Conservation (phyloP, 2,888 invertebrate species). For the Phaedon cochleariae region DNA sequence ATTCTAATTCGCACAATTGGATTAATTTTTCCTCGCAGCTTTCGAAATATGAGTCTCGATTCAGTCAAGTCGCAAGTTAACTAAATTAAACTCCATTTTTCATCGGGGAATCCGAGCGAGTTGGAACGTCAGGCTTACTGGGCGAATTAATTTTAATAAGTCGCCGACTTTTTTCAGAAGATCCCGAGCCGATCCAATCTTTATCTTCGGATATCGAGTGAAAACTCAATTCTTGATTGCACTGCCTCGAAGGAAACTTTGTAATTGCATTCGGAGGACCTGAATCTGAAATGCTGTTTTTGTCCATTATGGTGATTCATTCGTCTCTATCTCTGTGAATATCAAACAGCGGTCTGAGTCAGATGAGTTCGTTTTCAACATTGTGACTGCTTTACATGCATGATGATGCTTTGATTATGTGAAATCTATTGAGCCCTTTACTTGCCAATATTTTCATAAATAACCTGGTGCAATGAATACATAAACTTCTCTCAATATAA, state of each 20-base stretch:
- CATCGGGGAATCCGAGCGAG: neutral
- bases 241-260: neutral
- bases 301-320: neutral
- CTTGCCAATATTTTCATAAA: too few species aligned
- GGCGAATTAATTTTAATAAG: neutral
- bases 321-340: too few species aligned
- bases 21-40: neutral
- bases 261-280: neutral
- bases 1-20: neutral
- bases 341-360: too few species aligned
- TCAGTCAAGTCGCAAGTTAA: slow-evolving; percentile 25
- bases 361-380: too few species aligned
- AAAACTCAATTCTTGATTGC: neutral
- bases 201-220: neutral
- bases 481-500: too few species aligned
- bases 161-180: neutral
- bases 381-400: too few species aligned
- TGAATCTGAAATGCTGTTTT: neutral
- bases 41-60: slow-evolving; percentile 26
- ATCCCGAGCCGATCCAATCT: neutral
- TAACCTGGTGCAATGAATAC: too few species aligned
- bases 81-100: slow-evolving; percentile 15
- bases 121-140: neutral
- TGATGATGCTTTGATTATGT: too few species aligned
- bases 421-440: too few species aligned